phyloP scores from a whole-genome alignment of 2,113 vertebrate genomes.

The Camelus dromedarius region DNA sequence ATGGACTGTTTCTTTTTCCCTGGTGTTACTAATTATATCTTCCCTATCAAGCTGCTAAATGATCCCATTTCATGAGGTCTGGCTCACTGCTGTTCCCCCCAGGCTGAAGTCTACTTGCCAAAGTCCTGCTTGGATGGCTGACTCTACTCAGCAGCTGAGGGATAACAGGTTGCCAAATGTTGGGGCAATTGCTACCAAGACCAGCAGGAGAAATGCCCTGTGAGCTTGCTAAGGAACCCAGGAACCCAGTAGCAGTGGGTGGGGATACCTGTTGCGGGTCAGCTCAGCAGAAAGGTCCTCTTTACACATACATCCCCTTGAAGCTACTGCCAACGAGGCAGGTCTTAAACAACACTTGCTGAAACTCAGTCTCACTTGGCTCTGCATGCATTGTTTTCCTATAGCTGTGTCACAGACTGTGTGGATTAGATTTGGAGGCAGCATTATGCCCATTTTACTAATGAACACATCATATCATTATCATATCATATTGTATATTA shows the following conservation, averaged over 20 bases:
- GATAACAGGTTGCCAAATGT: neutral
- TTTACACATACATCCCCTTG: neutral
- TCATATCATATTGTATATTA: neutral
- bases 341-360: neutral
- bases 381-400: neutral
- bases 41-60: neutral
- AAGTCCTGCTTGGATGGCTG: neutral
- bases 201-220: neutral
- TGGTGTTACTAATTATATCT: neutral
- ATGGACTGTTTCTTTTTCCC: neutral
- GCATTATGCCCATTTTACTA: neutral
- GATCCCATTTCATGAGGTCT: neutral
- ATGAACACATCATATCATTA: neutral
- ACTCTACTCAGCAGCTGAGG: neutral
- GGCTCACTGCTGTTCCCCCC: neutral
- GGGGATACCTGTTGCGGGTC: neutral
- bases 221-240: neutral
- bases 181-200: neutral
- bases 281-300: neutral
- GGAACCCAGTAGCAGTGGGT: neutral
- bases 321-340: neutral
- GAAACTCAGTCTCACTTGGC: neutral
- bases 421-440: neutral
- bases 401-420: fast-evolving
- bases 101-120: neutral